Base-by-base conservation (phyloP, 2,888 invertebrate genomes). In the Melanargia galathea region DNA sequence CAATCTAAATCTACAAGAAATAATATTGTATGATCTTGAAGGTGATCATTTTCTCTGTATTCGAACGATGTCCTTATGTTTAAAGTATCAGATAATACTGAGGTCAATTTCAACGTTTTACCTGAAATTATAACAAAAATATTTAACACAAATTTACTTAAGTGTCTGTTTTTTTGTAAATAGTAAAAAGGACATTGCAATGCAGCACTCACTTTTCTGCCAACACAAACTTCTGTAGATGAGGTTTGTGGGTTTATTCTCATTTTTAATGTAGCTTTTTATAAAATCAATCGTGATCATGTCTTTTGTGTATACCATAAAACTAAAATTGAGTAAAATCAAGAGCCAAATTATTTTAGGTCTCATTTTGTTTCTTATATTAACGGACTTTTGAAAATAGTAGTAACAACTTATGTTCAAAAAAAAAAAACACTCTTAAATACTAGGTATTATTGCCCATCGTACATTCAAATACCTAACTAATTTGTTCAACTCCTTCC, bases 1-100 rank as follows among this genome's bases (percentile, higher is more conserved):
- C 87, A 88, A 11, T 81, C 75, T n/a, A 86, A 71, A 67, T 88
- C 87, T 16, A 78, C 33, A 10, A 87, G 66, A 60, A 81, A 81
- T 11, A 88, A 60, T 10, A 82, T 45, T 7, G 72, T 63, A 38
- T 83, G 84, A n/a, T 79, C 74, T 52, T 79, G 70, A 60, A 74
- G 70, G 38, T 74, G 72, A 2, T 61, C 63, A 2, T 61, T 65
- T 0, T 64, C 55, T 26, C 71, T 51, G 13, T 74, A 57, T 8
- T 68, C 67, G 0, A 67, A 67, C 1, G 82, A 77, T 1, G 73
- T 71, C 64, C 77, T 75, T 22, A 70, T 64, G 26, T 82, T 83
- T 22, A 35, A 10, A 11, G 69, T 70, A 5, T 70, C 69, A 0
- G 77, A 71, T 8, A 86, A 43, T 54, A 71, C 73, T 40, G 76